Evolutionary conservation across 2,888 invertebrate species (phyloP).

Genomic region (Cylindroiulus punctatus): DNA sequence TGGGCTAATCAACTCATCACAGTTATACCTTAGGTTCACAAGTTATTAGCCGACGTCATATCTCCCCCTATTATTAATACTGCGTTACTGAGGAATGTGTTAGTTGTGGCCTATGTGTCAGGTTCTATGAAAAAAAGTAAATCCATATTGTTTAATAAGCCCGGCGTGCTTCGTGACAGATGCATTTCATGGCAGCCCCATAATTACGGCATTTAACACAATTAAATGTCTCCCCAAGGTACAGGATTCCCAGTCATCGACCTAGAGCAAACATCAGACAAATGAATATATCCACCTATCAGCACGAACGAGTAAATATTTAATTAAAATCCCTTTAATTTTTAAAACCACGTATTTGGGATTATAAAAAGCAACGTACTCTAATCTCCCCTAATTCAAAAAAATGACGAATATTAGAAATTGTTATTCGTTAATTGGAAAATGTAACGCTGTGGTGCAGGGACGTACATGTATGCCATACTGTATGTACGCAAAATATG

Average conservation of each 20-base stretch:
- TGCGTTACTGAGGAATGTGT: not conserved
- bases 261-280: conserved; percentile 19
- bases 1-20: not conserved
- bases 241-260: conserved; percentile 29
- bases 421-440: not conserved
- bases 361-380: not conserved
- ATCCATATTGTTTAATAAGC: not conserved
- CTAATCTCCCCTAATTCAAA: not conserved
- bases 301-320: conserved; percentile 11
- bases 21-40: not conserved
- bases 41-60: not conserved
- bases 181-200: not conserved
- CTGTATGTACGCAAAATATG: no score
- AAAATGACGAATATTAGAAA: not conserved
- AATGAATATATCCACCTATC: not conserved
- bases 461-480: no score
- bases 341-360: not conserved
- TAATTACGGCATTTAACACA: conserved; percentile 29
- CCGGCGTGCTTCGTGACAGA: not conserved
- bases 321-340: conserved; percentile 7
- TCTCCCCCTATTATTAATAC: not conserved
- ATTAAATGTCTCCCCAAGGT: conserved; percentile 23
- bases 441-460: not conserved
- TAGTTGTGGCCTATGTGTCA: not conserved
- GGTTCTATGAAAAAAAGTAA: not conserved